phyloP scores from a whole-genome alignment of 2,113 vertebrate species.

The Echinops telfairi region DNA sequence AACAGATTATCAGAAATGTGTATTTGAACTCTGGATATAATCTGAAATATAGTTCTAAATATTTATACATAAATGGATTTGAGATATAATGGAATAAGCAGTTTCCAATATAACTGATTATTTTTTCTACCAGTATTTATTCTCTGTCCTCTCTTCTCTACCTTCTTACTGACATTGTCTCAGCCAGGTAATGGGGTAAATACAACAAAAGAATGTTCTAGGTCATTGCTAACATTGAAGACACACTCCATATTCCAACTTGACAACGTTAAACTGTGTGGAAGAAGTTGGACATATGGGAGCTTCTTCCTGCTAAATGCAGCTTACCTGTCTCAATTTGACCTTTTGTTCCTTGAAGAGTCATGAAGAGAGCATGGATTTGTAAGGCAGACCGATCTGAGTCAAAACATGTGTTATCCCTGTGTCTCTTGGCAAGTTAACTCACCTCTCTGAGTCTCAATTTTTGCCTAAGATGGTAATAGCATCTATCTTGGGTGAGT shows the following conservation, averaged over 20 bases:
- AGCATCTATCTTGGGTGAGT: background rate
- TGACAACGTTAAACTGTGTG: background rate
- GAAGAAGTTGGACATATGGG: background rate
- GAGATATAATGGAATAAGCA: slow-evolving; percentile 37
- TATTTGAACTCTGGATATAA: slow-evolving; percentile 8
- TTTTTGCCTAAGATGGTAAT: background rate
- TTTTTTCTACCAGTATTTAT: slow-evolving; percentile 52
- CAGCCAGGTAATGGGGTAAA: background rate
- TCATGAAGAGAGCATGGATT: background rate
- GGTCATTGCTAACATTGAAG: background rate
- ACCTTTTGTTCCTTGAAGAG: background rate
- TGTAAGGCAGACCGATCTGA: background rate
- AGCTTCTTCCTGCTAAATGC: background rate
- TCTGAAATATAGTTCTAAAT: slow-evolving; percentile 40
- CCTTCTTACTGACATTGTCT: slow-evolving; percentile 24
- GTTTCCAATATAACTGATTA: slow-evolving; percentile 19
- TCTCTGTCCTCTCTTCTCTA: slow-evolving; percentile 21
- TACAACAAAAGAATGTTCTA: slow-evolving; percentile 36
- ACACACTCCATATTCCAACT: background rate
- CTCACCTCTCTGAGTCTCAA: background rate
- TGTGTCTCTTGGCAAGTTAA: background rate
- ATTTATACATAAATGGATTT: slow-evolving; percentile 34
- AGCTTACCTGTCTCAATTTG: background rate
- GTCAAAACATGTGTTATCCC: background rate
- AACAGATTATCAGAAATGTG: slow-evolving; percentile 52